Evolutionary conservation across 2,797 vertebrate genomes (phyloP), one percentile per base, ranked within the genome.

Genomic region (Calcarius lapponicus): DNA sequence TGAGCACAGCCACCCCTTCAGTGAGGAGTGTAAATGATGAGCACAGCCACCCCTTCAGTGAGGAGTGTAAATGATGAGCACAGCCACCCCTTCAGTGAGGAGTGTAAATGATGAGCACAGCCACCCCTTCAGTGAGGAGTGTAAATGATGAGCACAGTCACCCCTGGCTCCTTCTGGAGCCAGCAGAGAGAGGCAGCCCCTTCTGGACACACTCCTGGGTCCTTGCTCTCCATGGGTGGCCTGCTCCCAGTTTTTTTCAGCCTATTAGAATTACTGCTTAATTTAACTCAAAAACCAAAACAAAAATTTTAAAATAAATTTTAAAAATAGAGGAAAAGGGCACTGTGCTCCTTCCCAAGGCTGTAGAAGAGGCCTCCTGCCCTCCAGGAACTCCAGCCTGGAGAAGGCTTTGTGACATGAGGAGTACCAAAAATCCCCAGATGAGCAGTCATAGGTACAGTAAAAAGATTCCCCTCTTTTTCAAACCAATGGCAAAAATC

Each of bases 151-250:
- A n/a, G n/a, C n/a, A n/a, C n/a, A n/a, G n/a, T n/a, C 32, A 78
- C 17, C 3, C 2, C 25, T 61, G 43, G 19, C 19, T 88, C 31
- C 26, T 53, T 71, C 50, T 76, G n/a, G n/a, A 57, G 38, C 11
- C 43, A 70, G 3, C 0, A 0, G 38, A 38, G 40, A 67, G 48
- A 34, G 38, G 7, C 14, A 64, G 2, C 6, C 2, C 17, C 11
- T 6, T 71, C 32, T 34, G 34, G 28, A 34, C 62, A 66, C 18
- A 6, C 6, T 78, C n/a, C 29, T 74, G 61, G 21, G 6, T 17
- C 13, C 75, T 71, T 66, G n/a, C 22, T n/a, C 64, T 29, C 51
- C 7, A 3, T 24, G 19, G 11, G 2, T 54, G 79, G 2, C 14
- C 14, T 31, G 4, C 9, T 78, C 36, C 24, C 32, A 29, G 2